Conservation (phyloP, 2,888 invertebrate species). For the Anagyrus pseudococci region DNA sequence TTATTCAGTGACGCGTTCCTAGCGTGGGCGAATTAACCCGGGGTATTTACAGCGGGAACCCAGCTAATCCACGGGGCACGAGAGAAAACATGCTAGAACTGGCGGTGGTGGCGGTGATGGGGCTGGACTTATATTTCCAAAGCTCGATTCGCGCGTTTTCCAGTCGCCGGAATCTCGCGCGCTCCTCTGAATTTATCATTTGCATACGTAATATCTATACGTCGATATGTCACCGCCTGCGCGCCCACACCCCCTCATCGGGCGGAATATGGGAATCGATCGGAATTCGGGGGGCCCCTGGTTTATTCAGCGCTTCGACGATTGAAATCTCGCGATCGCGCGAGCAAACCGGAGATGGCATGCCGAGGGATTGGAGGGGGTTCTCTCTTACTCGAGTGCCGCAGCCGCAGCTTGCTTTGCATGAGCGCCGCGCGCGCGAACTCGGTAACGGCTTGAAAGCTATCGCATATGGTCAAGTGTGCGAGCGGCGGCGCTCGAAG, state of each 20-base stretch:
- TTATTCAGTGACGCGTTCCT: background rate
- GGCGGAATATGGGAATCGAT: slow-evolving; percentile 27
- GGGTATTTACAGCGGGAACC: background rate
- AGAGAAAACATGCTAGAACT: background rate
- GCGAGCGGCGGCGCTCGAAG: too few species aligned
- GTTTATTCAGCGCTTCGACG: slow-evolving; percentile 28
- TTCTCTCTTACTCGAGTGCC: too few species aligned
- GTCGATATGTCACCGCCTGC: too few species aligned
- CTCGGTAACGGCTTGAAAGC: too few species aligned
- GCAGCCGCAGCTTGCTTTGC: too few species aligned
- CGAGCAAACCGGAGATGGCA: background rate
- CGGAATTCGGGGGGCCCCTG: slow-evolving; percentile 1
- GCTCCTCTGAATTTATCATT: slow-evolving; percentile 26
- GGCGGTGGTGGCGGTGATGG: too few species aligned
- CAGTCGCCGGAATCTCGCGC: background rate
- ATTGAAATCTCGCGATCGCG: slow-evolving; percentile 20
- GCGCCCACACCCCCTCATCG: background rate
- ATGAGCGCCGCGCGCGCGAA: too few species aligned
- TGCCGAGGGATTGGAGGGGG: too few species aligned
- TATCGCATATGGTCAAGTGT: too few species aligned
- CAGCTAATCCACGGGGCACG: background rate
- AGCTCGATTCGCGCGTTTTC: background rate
- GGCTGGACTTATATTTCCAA: too few species aligned
- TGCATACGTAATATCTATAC: too few species aligned
- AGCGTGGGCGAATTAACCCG: slow-evolving; percentile 7